A percentile compares a stretch with the other conserved stretches of the same genome.
Evolutionary conservation across 2,113 vertebrate genomes (phyloP).

Genomic region (Carassius carassius): DNA sequence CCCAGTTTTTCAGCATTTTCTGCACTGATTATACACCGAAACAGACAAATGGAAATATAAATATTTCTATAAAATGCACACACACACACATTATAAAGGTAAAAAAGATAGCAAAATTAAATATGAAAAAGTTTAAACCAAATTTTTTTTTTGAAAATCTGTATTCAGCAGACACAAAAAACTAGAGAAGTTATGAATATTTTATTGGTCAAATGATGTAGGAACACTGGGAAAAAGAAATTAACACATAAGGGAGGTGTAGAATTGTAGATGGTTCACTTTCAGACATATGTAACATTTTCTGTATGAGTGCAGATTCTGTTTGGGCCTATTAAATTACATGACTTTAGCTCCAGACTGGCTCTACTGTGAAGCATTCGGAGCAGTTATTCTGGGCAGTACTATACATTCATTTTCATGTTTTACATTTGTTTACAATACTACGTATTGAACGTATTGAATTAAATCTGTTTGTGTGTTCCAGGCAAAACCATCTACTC

Average conservation of each 20-base stretch:
- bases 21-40: too few relatives aligned
- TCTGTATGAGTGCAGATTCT: neutral
- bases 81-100: too few relatives aligned
- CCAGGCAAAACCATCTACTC: slow-evolving; percentile 97
- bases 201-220: too few relatives aligned
- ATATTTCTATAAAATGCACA: too few relatives aligned
- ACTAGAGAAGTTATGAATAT: too few relatives aligned
- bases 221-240: too few relatives aligned
- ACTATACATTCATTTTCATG: slow-evolving; percentile 1
- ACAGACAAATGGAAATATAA: too few relatives aligned
- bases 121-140: too few relatives aligned
- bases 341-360: neutral
- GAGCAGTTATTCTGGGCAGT: neutral
- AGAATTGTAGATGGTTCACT: neutral
- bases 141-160: too few relatives aligned
- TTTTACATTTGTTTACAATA: slow-evolving; percentile 33
- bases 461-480: slow-evolving; percentile 50
- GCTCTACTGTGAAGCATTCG: neutral
- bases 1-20: neutral
- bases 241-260: neutral
- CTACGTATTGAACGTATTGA: slow-evolving; percentile 22
- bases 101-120: too few relatives aligned
- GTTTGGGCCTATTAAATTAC: slow-evolving; percentile 15
- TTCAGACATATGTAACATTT: neutral
- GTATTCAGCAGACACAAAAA: too few relatives aligned